phyloP scores from a whole-genome alignment of 2,113 vertebrate genomes.

The Percina caprodes region DNA sequence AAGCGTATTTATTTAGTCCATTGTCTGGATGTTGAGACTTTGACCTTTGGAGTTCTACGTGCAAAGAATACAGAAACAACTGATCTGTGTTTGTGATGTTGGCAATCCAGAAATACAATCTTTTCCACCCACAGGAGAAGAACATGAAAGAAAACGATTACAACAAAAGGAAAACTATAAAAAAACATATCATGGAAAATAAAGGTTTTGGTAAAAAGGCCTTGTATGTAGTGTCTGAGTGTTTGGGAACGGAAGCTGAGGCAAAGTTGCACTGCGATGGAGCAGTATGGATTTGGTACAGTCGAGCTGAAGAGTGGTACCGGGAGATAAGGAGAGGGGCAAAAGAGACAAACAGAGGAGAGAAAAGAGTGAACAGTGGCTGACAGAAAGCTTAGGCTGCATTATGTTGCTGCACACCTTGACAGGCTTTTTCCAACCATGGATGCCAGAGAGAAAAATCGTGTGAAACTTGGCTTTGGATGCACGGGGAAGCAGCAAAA shows the following conservation, averaged over 20 bases:
- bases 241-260: conserved; percentile 10
- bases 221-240: background rate
- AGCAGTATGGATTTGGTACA: conserved; percentile 33
- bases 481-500: conserved; percentile 1
- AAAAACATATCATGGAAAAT: background rate
- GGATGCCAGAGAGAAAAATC: conserved; percentile 22
- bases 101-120: background rate
- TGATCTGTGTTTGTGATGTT: background rate
- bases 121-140: background rate
- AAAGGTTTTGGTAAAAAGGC: background rate
- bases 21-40: background rate
- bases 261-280: conserved; percentile 11
- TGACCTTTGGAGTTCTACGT: background rate
- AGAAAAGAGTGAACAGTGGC: background rate
- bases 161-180: background rate
- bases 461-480: conserved; percentile 27
- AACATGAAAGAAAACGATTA: background rate
- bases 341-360: conserved; percentile 8
- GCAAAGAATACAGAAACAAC: background rate
- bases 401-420: conserved; percentile 52
- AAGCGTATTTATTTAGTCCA: background rate
- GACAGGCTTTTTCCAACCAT: conserved; percentile 49
- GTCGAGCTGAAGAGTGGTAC: conserved; percentile 29
- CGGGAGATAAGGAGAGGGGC: conserved; percentile 32
- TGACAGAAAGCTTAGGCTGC: conserved; percentile 9